Evolutionary conservation across 37 sponge, comb jelly and placozoan genomes (phyloP).

Genomic region (Oopsacas minuta): DNA sequence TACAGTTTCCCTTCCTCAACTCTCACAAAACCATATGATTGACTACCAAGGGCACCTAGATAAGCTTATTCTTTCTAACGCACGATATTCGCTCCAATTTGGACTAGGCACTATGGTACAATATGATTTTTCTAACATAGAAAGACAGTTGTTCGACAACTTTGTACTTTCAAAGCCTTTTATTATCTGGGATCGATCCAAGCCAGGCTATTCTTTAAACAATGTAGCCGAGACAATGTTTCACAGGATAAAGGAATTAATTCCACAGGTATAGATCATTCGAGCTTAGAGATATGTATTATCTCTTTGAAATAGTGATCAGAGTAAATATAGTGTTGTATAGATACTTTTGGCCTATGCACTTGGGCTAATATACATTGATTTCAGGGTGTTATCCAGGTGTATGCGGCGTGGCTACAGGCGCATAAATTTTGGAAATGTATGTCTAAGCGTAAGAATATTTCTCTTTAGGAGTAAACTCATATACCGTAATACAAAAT

Average conservation of each 20-base stretch:
- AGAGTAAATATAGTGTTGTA: too few species aligned
- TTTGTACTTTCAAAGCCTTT: background rate
- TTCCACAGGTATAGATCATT: background rate
- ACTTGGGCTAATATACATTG: too few species aligned
- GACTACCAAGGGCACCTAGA: background rate
- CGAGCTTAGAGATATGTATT: too few species aligned
- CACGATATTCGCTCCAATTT: slow-evolving; percentile 5
- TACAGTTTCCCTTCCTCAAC: background rate
- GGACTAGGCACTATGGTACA: background rate
- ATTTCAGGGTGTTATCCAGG: too few species aligned
- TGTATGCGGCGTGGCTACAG: too few species aligned
- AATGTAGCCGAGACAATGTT: background rate
- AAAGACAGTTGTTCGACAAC: background rate
- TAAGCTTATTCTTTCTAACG: slow-evolving; percentile 9
- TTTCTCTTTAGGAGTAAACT: too few species aligned
- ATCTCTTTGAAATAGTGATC: too few species aligned
- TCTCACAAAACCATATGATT: background rate
- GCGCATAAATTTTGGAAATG: too few species aligned
- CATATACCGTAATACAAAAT: too few species aligned
- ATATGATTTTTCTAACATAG: background rate
- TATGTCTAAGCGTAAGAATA: too few species aligned
- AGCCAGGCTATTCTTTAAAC: background rate
- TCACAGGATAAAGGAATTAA: background rate
- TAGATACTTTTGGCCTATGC: too few species aligned
- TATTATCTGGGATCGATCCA: background rate